phyloP scores from a whole-genome alignment of 2,888 invertebrate genomes.

The Sphaerophoria rueppellii region DNA sequence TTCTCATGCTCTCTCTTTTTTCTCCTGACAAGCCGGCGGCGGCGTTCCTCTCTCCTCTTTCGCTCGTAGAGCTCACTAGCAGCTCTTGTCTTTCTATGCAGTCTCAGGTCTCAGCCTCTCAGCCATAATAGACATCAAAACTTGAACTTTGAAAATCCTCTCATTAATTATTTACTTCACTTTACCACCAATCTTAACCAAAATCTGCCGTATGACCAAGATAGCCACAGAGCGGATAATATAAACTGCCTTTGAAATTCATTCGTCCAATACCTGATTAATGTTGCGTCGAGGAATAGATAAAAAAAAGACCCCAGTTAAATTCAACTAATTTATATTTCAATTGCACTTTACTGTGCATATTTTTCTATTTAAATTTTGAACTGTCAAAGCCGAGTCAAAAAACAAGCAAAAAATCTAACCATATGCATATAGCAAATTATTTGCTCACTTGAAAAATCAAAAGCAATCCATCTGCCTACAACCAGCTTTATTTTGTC shows the following conservation, averaged over 20 bases:
- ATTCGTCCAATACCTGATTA: background rate
- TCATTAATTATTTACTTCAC: background rate
- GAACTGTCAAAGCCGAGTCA: constrained; percentile 48
- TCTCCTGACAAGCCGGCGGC: no score
- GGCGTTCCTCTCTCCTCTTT: no score
- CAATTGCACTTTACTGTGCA: constrained; percentile 5
- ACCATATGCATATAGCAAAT: constrained; percentile 41
- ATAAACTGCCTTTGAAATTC: constrained; percentile 1
- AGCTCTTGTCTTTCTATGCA: no score
- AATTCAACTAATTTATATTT: constrained; percentile 9
- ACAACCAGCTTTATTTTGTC: constrained; percentile 52
- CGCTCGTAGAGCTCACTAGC: no score
- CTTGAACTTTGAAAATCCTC: constrained; percentile 4
- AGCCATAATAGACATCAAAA: background rate
- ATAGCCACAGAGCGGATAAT: background rate
- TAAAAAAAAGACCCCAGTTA: constrained; percentile 5
- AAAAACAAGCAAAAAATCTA: constrained; percentile 39
- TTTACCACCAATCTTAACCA: background rate
- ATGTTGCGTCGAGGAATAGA: background rate
- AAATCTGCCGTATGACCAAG: background rate
- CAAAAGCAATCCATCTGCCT: constrained; percentile 22
- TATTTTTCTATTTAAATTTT: constrained; percentile 33
- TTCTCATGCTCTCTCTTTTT: no score
- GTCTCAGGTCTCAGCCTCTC: no score
- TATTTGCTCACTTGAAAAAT: constrained; percentile 33